Evolutionary conservation across 2,113 vertebrate species (phyloP), one percentile per base, ranked within the genome.

Genomic region (Tachycineta bicolor): DNA sequence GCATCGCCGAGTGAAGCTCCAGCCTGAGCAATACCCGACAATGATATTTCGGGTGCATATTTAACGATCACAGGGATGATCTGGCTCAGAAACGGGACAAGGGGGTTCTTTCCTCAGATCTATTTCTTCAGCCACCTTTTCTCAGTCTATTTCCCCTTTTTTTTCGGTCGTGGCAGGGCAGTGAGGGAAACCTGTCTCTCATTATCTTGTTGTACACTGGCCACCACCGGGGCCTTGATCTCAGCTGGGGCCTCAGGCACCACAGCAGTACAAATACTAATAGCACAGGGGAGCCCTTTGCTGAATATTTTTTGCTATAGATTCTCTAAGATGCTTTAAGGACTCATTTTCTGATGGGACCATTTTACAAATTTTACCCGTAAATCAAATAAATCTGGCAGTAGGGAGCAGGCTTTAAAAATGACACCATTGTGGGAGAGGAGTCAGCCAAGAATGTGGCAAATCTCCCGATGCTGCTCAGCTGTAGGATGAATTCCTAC

Each of bases 171-270:
- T 93, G 96, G 69, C 53, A 55, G 85, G 94, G 93, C 92, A 92
- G 90, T 1, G 12, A 93, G 58, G 83, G 80, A 97, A 97, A 97
- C 93, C 95, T 97, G 96, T 97, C 86, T 97, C 95, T 95, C 93
- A 97, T 96, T 96, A 97, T 95, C 88, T 95, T 74, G 88, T 96
- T 96, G 96, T 96, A 92, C 92, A 74, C 82, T 90, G 82, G 75
- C 90, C 90, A 96, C 94, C 94, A 95, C 94, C 2, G 0, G 44
- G 83, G 86, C 92, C 96, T 94, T 96, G 94, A 94, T 96, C 95
- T 96, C 83, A 93, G 90, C 87, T 95, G 92, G 86, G 91, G 92
- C 95, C 94, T 91, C 92, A 87, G 96, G 89, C 87, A 92, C 82
- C 93, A 90, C 80, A 89, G 91, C 83, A 95, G 63, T 67, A 59